Percentiles rank a stretch among this genome's conserved stretches.
Evolutionary conservation across 2,113 vertebrate genomes (phyloP).

Genomic region (Psilopsiagon aurifrons): DNA sequence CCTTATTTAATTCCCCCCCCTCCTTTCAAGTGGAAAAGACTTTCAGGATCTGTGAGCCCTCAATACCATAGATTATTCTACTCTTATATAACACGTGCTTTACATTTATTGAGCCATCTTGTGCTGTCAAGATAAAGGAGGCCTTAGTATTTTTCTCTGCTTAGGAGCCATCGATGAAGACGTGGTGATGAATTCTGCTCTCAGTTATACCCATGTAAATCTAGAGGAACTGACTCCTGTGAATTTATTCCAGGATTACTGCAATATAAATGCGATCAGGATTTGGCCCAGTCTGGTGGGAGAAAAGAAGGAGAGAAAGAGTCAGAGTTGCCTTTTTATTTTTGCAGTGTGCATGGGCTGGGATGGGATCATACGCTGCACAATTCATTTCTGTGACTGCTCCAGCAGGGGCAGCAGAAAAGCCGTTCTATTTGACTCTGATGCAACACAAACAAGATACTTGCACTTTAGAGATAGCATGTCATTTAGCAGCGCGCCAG

Average conservation of each 20-base stretch:
- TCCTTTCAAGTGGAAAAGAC: background rate
- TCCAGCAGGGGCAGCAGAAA: background rate
- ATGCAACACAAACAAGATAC: background rate
- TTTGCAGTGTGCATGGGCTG: background rate
- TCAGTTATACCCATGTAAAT: background rate
- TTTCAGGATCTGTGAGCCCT: conserved; percentile 9
- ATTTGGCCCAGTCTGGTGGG: background rate
- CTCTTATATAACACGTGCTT: conserved; percentile 40
- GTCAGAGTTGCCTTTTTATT: background rate
- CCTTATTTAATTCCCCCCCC: conserved; percentile 28
- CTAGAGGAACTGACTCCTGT: background rate
- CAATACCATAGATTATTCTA: conserved; percentile 52
- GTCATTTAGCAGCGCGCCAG: rapidly evolving
- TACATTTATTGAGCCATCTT: conserved; percentile 61
- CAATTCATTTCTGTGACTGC: background rate
- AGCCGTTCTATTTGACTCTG: rapidly evolving
- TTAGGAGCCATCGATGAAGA: background rate
- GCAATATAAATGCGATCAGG: background rate
- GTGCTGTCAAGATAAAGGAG: conserved; percentile 37
- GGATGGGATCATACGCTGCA: rapidly evolving
- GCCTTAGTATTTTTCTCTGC: conserved; percentile 29
- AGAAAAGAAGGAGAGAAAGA: background rate
- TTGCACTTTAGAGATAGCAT: rapidly evolving
- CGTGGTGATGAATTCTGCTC: background rate
- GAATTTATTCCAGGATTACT: background rate